Evolutionary conservation across 2,113 vertebrate genomes (phyloP).

Genomic region (Ageneiosus marmoratus): DNA sequence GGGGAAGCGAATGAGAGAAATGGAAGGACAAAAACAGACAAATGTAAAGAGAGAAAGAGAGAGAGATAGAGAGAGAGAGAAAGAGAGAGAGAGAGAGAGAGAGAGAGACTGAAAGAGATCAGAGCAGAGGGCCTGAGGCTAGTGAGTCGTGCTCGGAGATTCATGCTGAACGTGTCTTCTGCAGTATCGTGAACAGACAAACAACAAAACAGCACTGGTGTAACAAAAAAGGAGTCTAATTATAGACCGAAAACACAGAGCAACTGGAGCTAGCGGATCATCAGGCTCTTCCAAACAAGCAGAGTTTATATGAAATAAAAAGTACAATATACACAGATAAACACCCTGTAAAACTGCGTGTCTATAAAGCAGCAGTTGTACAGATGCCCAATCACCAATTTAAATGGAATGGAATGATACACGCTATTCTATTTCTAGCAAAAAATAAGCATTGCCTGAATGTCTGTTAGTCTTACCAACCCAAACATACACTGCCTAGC

Average conservation of each 20-base stretch:
- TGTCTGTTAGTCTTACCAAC: neutral
- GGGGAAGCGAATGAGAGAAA: no score
- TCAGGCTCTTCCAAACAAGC: neutral
- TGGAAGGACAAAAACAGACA: neutral
- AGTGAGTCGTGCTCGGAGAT: neutral
- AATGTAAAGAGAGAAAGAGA: neutral
- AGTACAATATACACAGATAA: neutral
- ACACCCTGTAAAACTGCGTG: neutral
- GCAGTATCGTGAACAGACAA: constrained; percentile 11
- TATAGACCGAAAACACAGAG: constrained; percentile 28
- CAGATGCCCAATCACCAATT: neutral
- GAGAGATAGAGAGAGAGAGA: neutral
- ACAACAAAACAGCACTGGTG: constrained; percentile 5
- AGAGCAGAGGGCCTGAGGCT: neutral
- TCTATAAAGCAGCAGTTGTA: neutral
- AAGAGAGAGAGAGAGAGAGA: neutral
- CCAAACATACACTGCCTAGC: no score
- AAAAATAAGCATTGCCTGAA: neutral
- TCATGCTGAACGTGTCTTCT: neutral
- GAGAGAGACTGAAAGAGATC: neutral
- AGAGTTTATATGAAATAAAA: constrained; percentile 20
- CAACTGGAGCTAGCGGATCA: constrained; percentile 3
- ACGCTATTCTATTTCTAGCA: neutral
- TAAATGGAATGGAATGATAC: neutral
- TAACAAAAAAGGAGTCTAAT: constrained; percentile 33